Evolutionary conservation across 2,797 vertebrate species (phyloP), one percentile per base, ranked within the genome.

Genomic region (Carduelis carduelis): DNA sequence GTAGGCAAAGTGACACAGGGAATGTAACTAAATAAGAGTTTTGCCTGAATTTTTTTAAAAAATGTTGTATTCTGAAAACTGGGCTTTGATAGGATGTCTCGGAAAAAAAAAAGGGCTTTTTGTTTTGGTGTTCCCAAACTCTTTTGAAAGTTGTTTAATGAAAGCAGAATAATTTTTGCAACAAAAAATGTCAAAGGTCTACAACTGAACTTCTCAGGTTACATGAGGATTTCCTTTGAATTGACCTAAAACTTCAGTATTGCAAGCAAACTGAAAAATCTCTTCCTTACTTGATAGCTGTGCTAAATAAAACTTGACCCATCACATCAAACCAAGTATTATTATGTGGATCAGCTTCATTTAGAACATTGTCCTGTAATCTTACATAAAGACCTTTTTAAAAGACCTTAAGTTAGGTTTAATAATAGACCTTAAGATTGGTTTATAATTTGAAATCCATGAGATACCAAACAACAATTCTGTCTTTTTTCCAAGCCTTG

Each of bases 211-310:
- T 32, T 68, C 21, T 89, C 12, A 2, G 46, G 26, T 85, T 77
- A 60, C 6, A 4, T 64, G 49, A 89, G 71, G 50, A 65, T 91
- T 79, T 83, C 19, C 28, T 83, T 70, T 65, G 46, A 69, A 20
- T 63, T 72, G 34, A 63, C 32, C 19, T 43, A 56, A 79, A 90
- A 77, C 37, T 53, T 69, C 19, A 64, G 21, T 83, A 69, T 53
- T 75, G 50, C 46, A 93, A 94, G 49, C 60, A 85, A 89, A 86
- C 26, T 61, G 84, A 87, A 78, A 94, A 93, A 78, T 75, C 23
- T 61, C 20, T 86, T 89, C 43, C 39, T 87, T 12, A 12, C 14
- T 81, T 50, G 43, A 18, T 37, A 87, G 39, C 52, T 47, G 8
- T 79, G 59, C n/a, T 59, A 69, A 68, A 69, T 72, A 83, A 90